A percentile compares a stretch with the other conserved stretches of the same genome.
These are phyloP conservation scores for Sesamia nonagrioides DNA, from an alignment of 1,140 invertebrate species.

Conservation along the genomic window DNA sequence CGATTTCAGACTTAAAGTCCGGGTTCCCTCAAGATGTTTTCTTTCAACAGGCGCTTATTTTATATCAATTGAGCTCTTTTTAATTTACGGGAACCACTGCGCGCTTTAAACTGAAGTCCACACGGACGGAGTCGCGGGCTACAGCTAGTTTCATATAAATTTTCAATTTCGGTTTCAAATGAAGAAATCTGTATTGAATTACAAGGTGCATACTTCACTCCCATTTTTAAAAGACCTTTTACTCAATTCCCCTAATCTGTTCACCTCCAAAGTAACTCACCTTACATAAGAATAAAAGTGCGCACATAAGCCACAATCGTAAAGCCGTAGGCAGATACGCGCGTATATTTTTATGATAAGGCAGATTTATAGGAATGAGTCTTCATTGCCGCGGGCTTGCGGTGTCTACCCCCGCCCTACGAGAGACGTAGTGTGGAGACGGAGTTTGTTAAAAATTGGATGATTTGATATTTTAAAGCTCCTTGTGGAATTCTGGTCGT, in stretches of 20 bases:
- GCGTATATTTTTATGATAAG: conserved; percentile 84
- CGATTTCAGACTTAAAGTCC: too few species aligned
- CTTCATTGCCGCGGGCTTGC: conserved; percentile 75
- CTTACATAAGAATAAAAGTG: conserved; percentile 40
- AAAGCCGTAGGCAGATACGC: conserved; percentile 47
- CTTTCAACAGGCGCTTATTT: too few species aligned
- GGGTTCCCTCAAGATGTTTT: too few species aligned
- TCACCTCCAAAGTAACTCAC: neutral
- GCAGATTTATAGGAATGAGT: conserved; percentile 85
- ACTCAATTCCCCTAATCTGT: neutral
- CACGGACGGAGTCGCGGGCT: too few species aligned
- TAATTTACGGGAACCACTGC: too few species aligned
- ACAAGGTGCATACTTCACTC: too few species aligned
- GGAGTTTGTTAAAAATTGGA: conserved; percentile 24
- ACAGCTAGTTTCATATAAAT: too few species aligned
- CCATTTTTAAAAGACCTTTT: neutral
- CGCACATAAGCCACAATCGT: conserved; percentile 39
- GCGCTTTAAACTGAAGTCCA: too few species aligned
- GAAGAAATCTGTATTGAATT: too few species aligned
- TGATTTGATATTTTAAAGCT: neutral
- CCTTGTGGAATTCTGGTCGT: too few species aligned
- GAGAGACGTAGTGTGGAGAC: conserved; percentile 36
- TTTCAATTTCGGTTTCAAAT: too few species aligned
- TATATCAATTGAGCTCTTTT: too few species aligned
- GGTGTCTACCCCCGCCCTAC: conserved; percentile 65